A percentile compares a stretch with the other conserved stretches of the same genome.
These are phyloP conservation scores for Falco biarmicus DNA, from an alignment of 2,797 vertebrate genomes.

Conservation along the genomic window DNA sequence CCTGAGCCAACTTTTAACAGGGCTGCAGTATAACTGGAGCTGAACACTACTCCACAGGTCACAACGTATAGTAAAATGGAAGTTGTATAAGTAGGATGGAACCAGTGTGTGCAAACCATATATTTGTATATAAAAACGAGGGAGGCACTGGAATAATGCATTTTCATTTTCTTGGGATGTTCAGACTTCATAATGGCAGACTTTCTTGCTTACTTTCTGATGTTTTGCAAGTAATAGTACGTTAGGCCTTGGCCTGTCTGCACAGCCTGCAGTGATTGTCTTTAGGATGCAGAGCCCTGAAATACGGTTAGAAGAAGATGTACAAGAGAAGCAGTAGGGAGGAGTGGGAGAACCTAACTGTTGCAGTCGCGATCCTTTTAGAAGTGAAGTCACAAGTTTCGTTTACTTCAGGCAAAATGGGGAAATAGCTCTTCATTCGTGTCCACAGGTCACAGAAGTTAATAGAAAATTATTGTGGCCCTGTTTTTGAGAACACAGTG, in stretches of 20 bases:
- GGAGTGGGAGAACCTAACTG: not conserved
- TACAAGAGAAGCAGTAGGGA: not conserved
- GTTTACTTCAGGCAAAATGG: not conserved
- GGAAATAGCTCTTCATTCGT: not conserved
- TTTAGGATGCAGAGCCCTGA: not conserved
- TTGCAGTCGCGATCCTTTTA: not conserved
- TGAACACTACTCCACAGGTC: not conserved
- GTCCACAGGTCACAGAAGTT: not conserved
- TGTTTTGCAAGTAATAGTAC: not conserved
- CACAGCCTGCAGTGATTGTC: not conserved
- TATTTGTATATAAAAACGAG: not conserved
- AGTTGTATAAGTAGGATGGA: not conserved
- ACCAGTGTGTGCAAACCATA: not conserved
- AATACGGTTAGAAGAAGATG: not conserved
- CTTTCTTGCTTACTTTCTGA: not conserved
- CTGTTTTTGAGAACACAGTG: not conserved
- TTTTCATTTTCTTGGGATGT: not conserved
- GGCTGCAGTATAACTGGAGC: not conserved
- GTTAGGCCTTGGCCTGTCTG: not conserved
- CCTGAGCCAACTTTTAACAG: conserved; percentile 25
- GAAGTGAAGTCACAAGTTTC: not conserved
- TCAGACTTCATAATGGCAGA: not conserved
- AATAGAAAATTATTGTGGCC: not conserved
- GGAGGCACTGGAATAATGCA: not conserved
- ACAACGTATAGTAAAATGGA: not conserved